phyloP scores from a whole-genome alignment of 2,113 vertebrate genomes.

The Channa argus region DNA sequence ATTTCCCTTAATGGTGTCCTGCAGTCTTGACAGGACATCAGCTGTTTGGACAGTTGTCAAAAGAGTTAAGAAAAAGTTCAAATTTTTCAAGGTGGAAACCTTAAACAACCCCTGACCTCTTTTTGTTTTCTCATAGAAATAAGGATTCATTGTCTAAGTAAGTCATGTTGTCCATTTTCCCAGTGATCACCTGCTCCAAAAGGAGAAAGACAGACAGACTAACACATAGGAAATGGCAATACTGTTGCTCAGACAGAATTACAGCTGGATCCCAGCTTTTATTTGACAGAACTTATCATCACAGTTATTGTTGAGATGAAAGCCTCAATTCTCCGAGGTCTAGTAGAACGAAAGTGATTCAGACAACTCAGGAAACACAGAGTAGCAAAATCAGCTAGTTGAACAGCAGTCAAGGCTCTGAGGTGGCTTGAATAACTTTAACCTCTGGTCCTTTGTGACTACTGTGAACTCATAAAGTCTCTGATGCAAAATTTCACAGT shows the following conservation, averaged over 20 bases:
- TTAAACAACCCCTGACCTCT: not conserved
- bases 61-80: not conserved
- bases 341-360: conserved; percentile 67
- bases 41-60: not conserved
- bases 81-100: not conserved
- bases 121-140: conserved; percentile 10
- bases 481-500: not conserved
- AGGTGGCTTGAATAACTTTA: conserved; percentile 76
- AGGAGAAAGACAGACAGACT: conserved; percentile 6
- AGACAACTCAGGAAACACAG: conserved; percentile 77
- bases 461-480: conserved; percentile 20
- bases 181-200: conserved; percentile 21
- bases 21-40: not conserved
- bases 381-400: conserved; percentile 45
- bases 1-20: not conserved
- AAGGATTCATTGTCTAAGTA: conserved; percentile 33
- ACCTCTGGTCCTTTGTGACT: conserved; percentile 75
- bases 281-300: conserved; percentile 81
- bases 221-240: conserved; percentile 46
- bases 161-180: conserved; percentile 39
- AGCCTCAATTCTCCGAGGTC: conserved; percentile 73
- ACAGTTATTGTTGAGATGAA: conserved; percentile 73
- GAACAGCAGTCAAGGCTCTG: conserved; percentile 34
- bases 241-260: conserved; percentile 68
- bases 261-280: conserved; percentile 67